Conservation (phyloP, 2,113 vertebrate genomes). For the Clinocottus analis region DNA sequence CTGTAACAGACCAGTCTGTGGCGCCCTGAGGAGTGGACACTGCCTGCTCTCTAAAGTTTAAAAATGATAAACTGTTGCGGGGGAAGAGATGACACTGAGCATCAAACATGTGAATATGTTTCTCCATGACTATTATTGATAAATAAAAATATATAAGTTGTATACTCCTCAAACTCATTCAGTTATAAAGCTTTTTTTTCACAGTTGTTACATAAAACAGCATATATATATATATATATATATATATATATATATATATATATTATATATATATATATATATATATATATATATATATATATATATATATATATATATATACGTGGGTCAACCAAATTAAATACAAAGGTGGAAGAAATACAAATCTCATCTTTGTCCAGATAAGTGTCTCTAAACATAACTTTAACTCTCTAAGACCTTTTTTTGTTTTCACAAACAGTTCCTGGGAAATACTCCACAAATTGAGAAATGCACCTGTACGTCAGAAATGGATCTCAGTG, state of each 20-base stretch:
- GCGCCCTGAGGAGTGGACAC: constrained; percentile 4
- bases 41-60: constrained; percentile 41
- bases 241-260: too few relatives aligned
- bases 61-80: constrained; percentile 28
- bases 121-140: not conserved
- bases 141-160: not conserved
- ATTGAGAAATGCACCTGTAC: not conserved
- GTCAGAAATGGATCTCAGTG: not conserved
- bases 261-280: too few relatives aligned
- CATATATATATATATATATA: too few relatives aligned
- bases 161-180: not conserved
- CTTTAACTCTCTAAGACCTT: not conserved
- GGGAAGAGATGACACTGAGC: constrained; percentile 7
- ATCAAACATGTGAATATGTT: constrained; percentile 17
- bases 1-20: constrained; percentile 30
- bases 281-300: too few relatives aligned
- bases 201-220: too few relatives aligned
- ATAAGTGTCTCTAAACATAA: not conserved
- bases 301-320: too few relatives aligned
- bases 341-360: not conserved
- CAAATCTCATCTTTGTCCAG: not conserved
- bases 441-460: not conserved
- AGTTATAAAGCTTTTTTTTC: not conserved
- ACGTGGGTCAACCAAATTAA: not conserved
- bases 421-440: not conserved